Evolutionary conservation across 2,113 vertebrate genomes (phyloP), one percentile per base, ranked within the genome.

Genomic region (Spilogale gracilis): DNA sequence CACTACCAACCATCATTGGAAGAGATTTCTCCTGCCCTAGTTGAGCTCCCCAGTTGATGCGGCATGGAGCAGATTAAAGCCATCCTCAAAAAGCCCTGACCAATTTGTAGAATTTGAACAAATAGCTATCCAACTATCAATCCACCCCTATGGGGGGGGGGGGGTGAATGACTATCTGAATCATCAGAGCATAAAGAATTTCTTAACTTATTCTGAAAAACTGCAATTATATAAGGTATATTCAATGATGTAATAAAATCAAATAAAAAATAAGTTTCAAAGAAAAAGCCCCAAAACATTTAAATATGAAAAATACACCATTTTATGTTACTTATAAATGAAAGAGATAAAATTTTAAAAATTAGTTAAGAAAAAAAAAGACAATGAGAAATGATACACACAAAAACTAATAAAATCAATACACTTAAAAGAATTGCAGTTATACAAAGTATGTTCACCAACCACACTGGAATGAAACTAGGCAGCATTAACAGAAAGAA

Each of bases 181-280:
- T 90, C 50, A 91, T 67, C 17, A 69, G 6, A 52, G 8, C 58
- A 58, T 63, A 71, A 93, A 58, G 13, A 79, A 78, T 61, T 60
- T 89, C n/a, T 96, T 61, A 83, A 52, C 82, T 69, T 60, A 89
- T 23, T 89, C n/a, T 60, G 32, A 96, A 93, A 84, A 83, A 67
- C 5, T 80, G 21, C 50, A 83, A 78, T 43, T 83, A 10, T 69
- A 21, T 56, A 61, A 84, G 25, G 3, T 60, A 6, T 43, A 93
- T n/a, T 74, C 38, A 60, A 23, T 79, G 73, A 81, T 25, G 20
- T 78, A 56, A 21, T 58, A 67, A 88, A 56, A 48, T 27, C 23
- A 89, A 89, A 63, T 48, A 9, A 30, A 74, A 92, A 54, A 83
- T 54, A 85, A 61, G 7, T 8, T 67, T 73, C 21, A 14, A 27